Percentiles rank a stretch among this genome's conserved stretches.
phyloP scores from a whole-genome alignment of 2,113 vertebrate genomes.

The Semicossyphus pulcher region DNA sequence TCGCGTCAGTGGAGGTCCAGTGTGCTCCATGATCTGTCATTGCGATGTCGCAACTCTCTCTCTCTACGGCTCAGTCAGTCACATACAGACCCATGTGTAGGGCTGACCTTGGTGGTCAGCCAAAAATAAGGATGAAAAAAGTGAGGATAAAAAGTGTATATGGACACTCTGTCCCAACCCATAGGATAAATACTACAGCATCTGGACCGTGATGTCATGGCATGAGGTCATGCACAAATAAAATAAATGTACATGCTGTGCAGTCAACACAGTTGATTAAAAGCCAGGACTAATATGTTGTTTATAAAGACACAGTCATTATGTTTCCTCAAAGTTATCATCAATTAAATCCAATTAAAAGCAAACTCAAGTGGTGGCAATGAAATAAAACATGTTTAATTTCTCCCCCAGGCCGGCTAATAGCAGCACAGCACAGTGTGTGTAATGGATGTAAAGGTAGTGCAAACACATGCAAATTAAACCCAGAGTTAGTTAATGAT shows the following conservation, averaged over 20 bases:
- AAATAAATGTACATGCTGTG: background rate
- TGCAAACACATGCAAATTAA: background rate
- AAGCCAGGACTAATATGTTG: background rate
- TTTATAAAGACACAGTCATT: background rate
- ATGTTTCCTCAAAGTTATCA: background rate
- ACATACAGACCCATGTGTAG: too few relatives aligned
- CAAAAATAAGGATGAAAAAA: too few relatives aligned
- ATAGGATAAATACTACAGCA: background rate
- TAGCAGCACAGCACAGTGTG: background rate
- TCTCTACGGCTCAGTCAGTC: too few relatives aligned
- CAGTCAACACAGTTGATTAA: slow-evolving; percentile 7
- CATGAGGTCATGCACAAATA: slow-evolving; percentile 6
- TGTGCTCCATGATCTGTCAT: too few relatives aligned
- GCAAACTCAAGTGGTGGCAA: background rate
- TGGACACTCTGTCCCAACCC: background rate
- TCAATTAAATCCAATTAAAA: slow-evolving; percentile 14
- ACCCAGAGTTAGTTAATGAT: background rate
- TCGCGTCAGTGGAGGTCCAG: too few relatives aligned
- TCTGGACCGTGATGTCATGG: slow-evolving; percentile 23
- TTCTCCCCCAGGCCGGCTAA: background rate
- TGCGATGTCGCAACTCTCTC: too few relatives aligned
- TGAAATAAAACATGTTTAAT: background rate
- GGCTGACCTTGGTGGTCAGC: too few relatives aligned
- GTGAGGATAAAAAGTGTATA: too few relatives aligned
- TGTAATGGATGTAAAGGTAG: background rate